Conservation (phyloP, 1,140 invertebrate genomes). For the Nixonia krombeini region DNA sequence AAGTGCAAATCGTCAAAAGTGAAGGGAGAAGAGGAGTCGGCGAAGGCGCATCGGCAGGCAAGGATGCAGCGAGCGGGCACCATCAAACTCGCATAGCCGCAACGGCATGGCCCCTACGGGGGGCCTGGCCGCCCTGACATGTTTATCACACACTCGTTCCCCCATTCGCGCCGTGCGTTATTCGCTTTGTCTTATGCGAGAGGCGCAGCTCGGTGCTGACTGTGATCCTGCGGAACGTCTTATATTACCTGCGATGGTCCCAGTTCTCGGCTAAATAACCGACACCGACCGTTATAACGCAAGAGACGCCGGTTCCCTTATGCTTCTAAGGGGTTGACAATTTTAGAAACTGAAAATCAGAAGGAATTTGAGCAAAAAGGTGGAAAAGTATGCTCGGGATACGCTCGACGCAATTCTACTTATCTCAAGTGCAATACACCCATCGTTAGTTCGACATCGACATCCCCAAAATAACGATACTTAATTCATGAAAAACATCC, state of each 20-base stretch:
- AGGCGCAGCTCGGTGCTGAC: slow-evolving; percentile 31
- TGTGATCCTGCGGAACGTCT: slow-evolving; percentile 42
- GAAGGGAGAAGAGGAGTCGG: slow-evolving; percentile 32
- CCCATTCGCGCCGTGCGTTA: slow-evolving; percentile 50
- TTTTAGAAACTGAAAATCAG: neutral
- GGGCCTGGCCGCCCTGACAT: slow-evolving; percentile 57
- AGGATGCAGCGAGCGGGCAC: slow-evolving; percentile 43
- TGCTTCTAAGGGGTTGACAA: no score
- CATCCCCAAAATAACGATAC: no score
- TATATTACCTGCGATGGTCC: slow-evolving; percentile 49
- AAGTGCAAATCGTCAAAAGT: neutral
- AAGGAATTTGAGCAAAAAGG: no score
- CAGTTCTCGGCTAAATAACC: slow-evolving; percentile 45
- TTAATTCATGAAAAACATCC: no score
- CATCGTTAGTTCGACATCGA: no score
- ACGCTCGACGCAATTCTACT: no score
- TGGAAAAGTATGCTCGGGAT: no score
- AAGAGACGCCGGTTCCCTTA: no score
- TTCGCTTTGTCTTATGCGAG: slow-evolving; percentile 45
- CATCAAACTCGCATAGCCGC: slow-evolving; percentile 54
- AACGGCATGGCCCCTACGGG: slow-evolving; percentile 52
- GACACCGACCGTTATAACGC: slow-evolving; percentile 15
- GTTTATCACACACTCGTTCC: slow-evolving; percentile 64
- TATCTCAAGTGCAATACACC: no score
- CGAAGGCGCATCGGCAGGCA: slow-evolving; percentile 34